phyloP scores from a whole-genome alignment of 2,113 vertebrate genomes.

The Perca flavescens region DNA sequence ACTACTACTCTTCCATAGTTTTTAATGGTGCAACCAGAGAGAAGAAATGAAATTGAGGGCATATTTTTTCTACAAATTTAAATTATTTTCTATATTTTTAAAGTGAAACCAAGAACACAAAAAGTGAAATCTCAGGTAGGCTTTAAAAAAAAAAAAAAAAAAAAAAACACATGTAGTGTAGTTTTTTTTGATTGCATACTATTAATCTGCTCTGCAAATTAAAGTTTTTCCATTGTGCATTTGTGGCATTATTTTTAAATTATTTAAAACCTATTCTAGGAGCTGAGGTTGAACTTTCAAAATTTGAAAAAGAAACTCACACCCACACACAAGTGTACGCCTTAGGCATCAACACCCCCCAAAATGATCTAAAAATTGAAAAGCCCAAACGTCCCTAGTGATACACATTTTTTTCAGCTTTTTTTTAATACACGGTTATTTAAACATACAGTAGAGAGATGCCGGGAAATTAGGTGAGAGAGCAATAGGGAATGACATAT shows the following conservation, averaged over 20 bases:
- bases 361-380: no score
- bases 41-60: slow-evolving; percentile 30
- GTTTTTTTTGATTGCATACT: slow-evolving; percentile 53
- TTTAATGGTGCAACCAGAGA: slow-evolving; percentile 49
- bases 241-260: neutral
- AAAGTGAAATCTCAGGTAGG: slow-evolving; percentile 71
- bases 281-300: no score
- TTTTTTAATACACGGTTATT: neutral
- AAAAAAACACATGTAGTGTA: slow-evolving; percentile 36
- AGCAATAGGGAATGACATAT: no score
- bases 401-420: neutral
- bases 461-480: neutral
- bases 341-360: no score
- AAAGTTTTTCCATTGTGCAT: slow-evolving; percentile 67
- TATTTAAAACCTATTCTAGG: no score
- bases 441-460: neutral
- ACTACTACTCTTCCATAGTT: slow-evolving; percentile 65
- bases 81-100: slow-evolving; percentile 81
- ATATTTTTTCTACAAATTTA: slow-evolving; percentile 76
- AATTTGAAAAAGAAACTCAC: no score
- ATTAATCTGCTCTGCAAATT: slow-evolving; percentile 76
- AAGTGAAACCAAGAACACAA: slow-evolving; percentile 57
- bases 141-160: slow-evolving; percentile 40
- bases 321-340: no score
- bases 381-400: no score